phyloP scores from a whole-genome alignment of 2,888 invertebrate genomes.

The Polietes domitor region DNA sequence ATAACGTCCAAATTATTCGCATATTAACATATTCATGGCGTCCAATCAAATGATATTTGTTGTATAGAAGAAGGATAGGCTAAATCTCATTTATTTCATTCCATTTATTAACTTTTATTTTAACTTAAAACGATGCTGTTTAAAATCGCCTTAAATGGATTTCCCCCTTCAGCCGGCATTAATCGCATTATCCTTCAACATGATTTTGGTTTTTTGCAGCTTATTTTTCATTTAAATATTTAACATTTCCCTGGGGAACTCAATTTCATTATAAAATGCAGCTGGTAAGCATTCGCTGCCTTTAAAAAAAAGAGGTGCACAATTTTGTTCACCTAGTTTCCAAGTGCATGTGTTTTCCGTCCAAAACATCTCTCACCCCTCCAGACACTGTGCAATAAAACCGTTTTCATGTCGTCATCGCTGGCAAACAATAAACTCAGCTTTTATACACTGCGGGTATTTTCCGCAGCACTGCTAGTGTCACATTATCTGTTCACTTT shows the following conservation, averaged over 20 bases:
- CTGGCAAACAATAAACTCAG: slow-evolving; percentile 27
- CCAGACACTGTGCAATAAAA: slow-evolving; percentile 18
- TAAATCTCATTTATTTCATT: too few relatives aligned
- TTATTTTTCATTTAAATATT: slow-evolving; percentile 1
- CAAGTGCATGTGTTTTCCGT: background rate
- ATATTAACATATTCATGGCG: too few relatives aligned
- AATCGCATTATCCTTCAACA: background rate
- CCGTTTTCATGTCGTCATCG: slow-evolving; percentile 32
- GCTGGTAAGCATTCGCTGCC: background rate
- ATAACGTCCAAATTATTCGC: too few relatives aligned
- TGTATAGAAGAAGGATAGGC: too few relatives aligned
- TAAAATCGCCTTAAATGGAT: too few relatives aligned
- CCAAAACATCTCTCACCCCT: background rate
- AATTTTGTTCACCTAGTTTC: slow-evolving; percentile 7
- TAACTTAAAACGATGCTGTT: too few relatives aligned
- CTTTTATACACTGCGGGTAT: slow-evolving; percentile 56
- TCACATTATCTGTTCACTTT: slow-evolving; percentile 55
- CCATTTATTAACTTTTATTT: too few relatives aligned
- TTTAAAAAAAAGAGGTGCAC: background rate
- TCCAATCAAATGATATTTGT: too few relatives aligned
- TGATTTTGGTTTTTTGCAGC: slow-evolving; percentile 3
- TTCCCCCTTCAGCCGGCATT: background rate
- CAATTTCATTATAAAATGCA: slow-evolving; percentile 19
- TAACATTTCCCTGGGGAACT: slow-evolving; percentile 21
- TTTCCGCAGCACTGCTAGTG: slow-evolving; percentile 54